Conservation (phyloP, 2,888 invertebrate genomes). For the Hedya salicella region DNA sequence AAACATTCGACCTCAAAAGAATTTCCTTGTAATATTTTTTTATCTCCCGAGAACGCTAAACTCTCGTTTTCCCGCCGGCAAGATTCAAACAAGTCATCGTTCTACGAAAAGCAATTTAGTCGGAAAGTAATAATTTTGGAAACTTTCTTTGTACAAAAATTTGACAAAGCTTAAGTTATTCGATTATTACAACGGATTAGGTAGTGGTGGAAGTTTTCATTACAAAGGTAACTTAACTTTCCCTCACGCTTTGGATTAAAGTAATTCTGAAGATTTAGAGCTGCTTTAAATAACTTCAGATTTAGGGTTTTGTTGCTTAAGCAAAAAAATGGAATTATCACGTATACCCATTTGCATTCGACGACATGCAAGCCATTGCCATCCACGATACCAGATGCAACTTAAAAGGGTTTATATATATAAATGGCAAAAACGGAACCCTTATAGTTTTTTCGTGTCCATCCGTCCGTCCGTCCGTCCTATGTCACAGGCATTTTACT, state of each 20-base stretch:
- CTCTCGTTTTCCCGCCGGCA: slow-evolving; percentile 57
- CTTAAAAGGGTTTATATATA: too few species aligned
- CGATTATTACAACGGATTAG: slow-evolving; percentile 18
- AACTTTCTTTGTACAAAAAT: slow-evolving; percentile 11
- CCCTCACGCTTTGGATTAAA: background rate
- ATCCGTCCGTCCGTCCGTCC: too few species aligned
- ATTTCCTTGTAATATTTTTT: slow-evolving; percentile 61
- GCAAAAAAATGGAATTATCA: too few species aligned
- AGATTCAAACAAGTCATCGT: slow-evolving; percentile 64
- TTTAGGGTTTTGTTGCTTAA: too few species aligned
- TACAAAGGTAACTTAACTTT: slow-evolving; percentile 46
- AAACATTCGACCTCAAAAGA: slow-evolving; percentile 41
- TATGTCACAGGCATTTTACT: too few species aligned
- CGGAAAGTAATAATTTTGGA: slow-evolving; percentile 63
- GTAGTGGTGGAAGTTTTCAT: slow-evolving; percentile 39
- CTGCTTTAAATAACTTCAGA: too few species aligned
- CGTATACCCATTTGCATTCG: too few species aligned
- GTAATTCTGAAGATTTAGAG: background rate
- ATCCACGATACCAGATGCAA: too few species aligned
- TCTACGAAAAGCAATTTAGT: slow-evolving; percentile 60
- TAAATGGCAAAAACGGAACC: too few species aligned
- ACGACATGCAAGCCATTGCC: too few species aligned
- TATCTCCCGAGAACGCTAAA: slow-evolving; percentile 52
- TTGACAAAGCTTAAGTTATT: slow-evolving; percentile 18
- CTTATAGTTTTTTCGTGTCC: too few species aligned